Percentiles rank a stretch among this genome's conserved stretches.
These are phyloP conservation scores for Leuciscus waleckii DNA, from an alignment of 2,797 vertebrate genomes.

Conservation along the genomic window DNA sequence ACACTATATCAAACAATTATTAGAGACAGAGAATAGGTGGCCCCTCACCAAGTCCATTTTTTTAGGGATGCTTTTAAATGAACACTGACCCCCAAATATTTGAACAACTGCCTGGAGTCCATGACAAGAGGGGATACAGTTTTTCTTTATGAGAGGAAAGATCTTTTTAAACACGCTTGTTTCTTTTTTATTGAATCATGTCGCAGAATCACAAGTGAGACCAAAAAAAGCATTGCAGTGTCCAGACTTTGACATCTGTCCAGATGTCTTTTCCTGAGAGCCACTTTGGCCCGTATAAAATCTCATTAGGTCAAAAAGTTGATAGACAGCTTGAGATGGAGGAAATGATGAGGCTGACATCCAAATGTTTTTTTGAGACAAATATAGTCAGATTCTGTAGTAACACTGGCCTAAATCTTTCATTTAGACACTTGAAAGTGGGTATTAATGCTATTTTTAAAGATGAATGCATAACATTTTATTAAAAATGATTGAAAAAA, in stretches of 20 bases:
- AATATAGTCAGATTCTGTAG: not conserved
- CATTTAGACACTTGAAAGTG: not conserved
- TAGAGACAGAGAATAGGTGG: slow-evolving; percentile 22
- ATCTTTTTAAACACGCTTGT: slow-evolving; percentile 37
- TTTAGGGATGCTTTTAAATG: slow-evolving; percentile 22
- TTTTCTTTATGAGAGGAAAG: slow-evolving; percentile 44
- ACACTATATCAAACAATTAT: slow-evolving; percentile 27
- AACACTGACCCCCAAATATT: slow-evolving; percentile 43
- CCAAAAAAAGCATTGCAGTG: slow-evolving; percentile 23
- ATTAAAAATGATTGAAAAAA: not conserved
- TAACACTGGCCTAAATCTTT: not conserved
- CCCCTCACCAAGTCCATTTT: slow-evolving; percentile 37
- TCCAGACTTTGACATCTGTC: slow-evolving; percentile 35
- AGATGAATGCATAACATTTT: not conserved
- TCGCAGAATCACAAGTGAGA: slow-evolving; percentile 32
- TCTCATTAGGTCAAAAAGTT: slow-evolving; percentile 18
- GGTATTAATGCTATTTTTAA: not conserved
- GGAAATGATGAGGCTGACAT: slow-evolving; percentile 28
- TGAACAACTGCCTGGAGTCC: slow-evolving; percentile 33
- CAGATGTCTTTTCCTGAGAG: slow-evolving; percentile 37
- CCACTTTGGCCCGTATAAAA: slow-evolving; percentile 9
- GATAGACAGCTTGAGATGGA: slow-evolving; percentile 17
- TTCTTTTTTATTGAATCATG: slow-evolving; percentile 48
- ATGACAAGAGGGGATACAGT: slow-evolving; percentile 32
- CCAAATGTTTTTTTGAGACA: slow-evolving; percentile 18